Percentiles rank a stretch among this genome's conserved stretches.
Conservation (phyloP, 2,797 vertebrate species). For the Danio kyathit region DNA sequence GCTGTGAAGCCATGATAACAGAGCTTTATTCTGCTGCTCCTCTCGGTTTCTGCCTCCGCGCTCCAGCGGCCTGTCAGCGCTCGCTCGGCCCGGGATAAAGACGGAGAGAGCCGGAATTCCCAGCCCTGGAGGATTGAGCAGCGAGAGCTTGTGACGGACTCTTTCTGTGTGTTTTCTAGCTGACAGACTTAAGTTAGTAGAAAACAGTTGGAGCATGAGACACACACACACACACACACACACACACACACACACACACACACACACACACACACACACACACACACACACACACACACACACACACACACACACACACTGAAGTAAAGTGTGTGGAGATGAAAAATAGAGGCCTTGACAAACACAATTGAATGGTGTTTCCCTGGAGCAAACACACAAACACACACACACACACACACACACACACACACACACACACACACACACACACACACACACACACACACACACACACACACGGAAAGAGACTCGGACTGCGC, state of each 20-base stretch:
- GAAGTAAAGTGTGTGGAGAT: constrained; percentile 82
- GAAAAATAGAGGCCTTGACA: constrained; percentile 93
- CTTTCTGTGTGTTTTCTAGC: constrained; percentile 90
- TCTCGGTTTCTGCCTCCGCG: constrained; percentile 75
- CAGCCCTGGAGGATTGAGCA: constrained; percentile 86
- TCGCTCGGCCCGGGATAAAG: constrained; percentile 82
- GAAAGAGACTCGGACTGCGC: constrained; percentile 25
- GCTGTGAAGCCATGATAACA: constrained; percentile 71
- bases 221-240: constrained; percentile 23
- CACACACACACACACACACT: constrained; percentile 23
- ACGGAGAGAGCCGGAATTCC: constrained; percentile 82
- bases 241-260: constrained; percentile 19
- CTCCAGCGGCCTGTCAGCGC: constrained; percentile 93
- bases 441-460: constrained; percentile 22
- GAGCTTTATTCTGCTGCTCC: constrained; percentile 51
- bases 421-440: not conserved
- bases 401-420: constrained; percentile 25
- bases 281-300: constrained; percentile 24
- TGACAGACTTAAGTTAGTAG: constrained; percentile 89
- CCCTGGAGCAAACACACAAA: constrained; percentile 80
- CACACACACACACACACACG: constrained; percentile 20
- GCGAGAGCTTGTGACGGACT: constrained; percentile 86
- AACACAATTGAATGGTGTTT: constrained; percentile 89
- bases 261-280: constrained; percentile 13
- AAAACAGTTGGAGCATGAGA: constrained; percentile 89